Percentiles rank a stretch among this genome's conserved stretches.
Evolutionary conservation across 2,113 vertebrate genomes (phyloP).

Genomic region (Eulemur macaco): DNA sequence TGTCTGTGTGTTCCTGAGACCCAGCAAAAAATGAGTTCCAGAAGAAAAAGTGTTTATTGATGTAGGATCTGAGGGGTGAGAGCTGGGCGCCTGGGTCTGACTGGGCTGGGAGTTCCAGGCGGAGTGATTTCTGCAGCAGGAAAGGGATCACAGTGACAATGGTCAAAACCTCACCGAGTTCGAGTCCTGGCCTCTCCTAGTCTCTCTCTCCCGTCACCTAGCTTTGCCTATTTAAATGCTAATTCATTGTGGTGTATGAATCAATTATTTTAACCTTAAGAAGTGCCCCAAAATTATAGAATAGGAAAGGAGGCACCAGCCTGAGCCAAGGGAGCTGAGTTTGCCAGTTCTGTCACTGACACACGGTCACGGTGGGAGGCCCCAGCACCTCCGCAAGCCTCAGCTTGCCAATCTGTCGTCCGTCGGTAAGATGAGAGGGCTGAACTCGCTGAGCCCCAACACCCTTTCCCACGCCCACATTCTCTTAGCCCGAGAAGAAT

Average conservation of each 20-base stretch:
- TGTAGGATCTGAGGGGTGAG: neutral
- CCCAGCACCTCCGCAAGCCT: neutral
- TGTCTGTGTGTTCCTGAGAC: neutral
- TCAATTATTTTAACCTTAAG: neutral
- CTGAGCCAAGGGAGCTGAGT: neutral
- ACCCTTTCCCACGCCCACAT: neutral
- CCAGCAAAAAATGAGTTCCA: neutral
- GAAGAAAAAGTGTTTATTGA: neutral
- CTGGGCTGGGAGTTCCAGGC: neutral
- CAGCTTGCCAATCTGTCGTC: neutral
- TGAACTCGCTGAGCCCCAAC: neutral
- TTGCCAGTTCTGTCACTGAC: neutral
- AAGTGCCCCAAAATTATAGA: neutral
- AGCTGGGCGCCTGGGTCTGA: neutral
- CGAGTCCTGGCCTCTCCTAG: neutral
- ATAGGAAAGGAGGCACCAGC: neutral
- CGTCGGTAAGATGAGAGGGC: neutral
- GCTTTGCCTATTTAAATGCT: neutral
- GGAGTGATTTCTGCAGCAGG: neutral
- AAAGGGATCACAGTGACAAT: neutral
- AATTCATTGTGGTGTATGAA: neutral
- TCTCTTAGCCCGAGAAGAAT: neutral
- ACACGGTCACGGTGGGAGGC: neutral
- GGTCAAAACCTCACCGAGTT: neutral
- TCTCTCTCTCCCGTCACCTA: neutral